A percentile compares a stretch with the other conserved stretches of the same genome.
phyloP scores from a whole-genome alignment of 2,113 vertebrate species.

The Brienomyrus brachyistius region DNA sequence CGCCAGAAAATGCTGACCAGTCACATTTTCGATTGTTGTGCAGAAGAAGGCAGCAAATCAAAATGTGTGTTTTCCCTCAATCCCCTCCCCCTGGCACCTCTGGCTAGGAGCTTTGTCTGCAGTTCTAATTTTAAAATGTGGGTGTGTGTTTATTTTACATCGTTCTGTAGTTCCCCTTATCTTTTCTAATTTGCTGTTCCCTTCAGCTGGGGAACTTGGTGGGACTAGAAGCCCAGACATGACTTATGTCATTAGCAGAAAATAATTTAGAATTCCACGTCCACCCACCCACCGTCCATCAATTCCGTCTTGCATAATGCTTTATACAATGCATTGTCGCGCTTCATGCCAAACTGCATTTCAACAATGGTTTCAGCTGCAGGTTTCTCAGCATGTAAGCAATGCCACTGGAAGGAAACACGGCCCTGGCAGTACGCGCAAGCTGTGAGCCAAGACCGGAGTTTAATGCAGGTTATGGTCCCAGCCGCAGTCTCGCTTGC shows the following conservation, averaged over 20 bases:
- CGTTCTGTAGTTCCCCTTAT: neutral
- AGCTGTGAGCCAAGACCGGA: neutral
- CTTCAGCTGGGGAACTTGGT: neutral
- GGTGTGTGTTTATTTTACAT: neutral
- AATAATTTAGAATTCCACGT: neutral
- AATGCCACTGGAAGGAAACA: neutral
- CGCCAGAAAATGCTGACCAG: neutral
- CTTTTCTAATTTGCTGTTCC: neutral
- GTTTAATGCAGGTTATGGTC: neutral
- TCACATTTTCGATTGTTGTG: neutral
- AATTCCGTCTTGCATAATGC: neutral
- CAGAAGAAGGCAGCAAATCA: neutral
- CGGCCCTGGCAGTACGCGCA: neutral
- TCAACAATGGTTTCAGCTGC: neutral
- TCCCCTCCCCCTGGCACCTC: neutral
- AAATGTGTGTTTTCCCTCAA: neutral
- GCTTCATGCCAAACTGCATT: neutral
- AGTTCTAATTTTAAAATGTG: neutral
- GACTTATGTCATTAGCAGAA: neutral
- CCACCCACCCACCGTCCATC: neutral
- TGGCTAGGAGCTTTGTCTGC: neutral
- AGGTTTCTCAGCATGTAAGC: neutral
- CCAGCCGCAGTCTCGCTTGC: neutral
- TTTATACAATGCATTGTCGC: neutral
- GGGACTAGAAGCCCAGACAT: neutral